Evolutionary conservation across 2,888 invertebrate species (phyloP).

Genomic region (Penaeus monodon): DNA sequence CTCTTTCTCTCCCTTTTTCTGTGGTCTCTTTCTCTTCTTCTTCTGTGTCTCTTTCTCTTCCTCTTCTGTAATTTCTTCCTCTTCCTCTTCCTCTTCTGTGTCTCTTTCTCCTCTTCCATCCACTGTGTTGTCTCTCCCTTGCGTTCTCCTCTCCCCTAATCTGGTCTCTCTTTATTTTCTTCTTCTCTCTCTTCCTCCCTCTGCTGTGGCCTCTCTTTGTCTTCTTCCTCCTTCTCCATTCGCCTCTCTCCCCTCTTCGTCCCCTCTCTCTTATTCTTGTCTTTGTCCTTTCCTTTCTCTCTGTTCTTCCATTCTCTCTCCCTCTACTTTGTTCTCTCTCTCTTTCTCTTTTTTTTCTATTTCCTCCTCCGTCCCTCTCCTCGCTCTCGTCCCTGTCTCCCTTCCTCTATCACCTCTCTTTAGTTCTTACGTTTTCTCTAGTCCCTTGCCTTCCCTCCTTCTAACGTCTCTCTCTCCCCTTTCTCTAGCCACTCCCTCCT

Average conservation of each 20-base stretch:
- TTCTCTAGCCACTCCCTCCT: too few species aligned
- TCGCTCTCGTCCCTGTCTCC: not conserved
- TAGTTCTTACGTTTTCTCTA: too few species aligned
- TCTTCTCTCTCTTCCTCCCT: not conserved
- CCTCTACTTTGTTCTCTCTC: not conserved
- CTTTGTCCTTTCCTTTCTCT: conserved; percentile 8
- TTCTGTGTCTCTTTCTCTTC: conserved; percentile 1
- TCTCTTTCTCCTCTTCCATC: not conserved
- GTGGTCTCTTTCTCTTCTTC: not conserved
- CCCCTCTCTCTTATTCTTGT: not conserved
- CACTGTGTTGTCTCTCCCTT: too few species aligned
- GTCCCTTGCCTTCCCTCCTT: too few species aligned
- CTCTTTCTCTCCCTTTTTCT: not conserved
- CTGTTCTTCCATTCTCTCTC: not conserved
- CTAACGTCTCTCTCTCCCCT: too few species aligned
- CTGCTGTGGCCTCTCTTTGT: not conserved
- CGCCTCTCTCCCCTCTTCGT: not conserved
- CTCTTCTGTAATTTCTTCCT: not conserved
- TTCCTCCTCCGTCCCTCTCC: not conserved
- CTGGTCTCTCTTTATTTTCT: not conserved
- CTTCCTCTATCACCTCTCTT: not conserved
- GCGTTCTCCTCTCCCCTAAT: too few species aligned
- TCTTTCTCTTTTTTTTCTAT: too few species aligned
- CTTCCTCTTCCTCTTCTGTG: not conserved
- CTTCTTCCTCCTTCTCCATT: not conserved